Conservation (phyloP, 1,140 invertebrate genomes). For the Cardiocondyla obscurior region DNA sequence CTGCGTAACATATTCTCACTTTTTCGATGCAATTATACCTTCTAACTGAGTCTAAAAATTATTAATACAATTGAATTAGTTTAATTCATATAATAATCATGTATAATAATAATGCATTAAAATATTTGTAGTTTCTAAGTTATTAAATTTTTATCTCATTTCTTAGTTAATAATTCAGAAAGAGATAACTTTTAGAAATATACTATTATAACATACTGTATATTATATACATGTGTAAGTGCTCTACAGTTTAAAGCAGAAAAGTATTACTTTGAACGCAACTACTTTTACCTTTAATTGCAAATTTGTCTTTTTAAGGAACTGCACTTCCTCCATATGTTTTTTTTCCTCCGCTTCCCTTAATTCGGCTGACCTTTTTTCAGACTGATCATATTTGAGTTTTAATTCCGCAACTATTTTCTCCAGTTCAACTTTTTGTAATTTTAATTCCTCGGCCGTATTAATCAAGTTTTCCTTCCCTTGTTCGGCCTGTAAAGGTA, state of each 20-base stretch:
- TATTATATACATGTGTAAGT: not conserved
- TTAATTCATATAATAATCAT: no score
- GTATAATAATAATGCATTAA: no score
- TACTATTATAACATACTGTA: not conserved
- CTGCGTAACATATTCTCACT: constrained; percentile 84
- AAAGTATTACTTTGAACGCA: no score
- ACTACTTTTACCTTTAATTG: constrained; percentile 92
- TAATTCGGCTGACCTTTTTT: constrained; percentile 93
- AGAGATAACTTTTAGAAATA: not conserved
- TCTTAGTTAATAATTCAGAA: not conserved
- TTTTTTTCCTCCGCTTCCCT: constrained; percentile 94
- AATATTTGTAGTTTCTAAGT: not conserved
- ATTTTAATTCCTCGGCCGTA: constrained; percentile 86
- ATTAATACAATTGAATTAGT: constrained; percentile 1
- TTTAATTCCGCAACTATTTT: constrained; percentile 92
- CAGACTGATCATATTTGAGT: constrained; percentile 92
- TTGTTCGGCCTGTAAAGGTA: constrained; percentile 84
- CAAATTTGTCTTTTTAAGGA: constrained; percentile 96
- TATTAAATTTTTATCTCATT: not conserved
- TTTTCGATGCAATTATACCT: constrained; percentile 96
- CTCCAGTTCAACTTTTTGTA: constrained; percentile 90
- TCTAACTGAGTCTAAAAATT: constrained; percentile 93
- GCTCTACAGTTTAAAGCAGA: constrained; percentile 14
- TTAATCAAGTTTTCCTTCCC: constrained; percentile 88
- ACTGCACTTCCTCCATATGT: constrained; percentile 95